Evolutionary conservation across 2,797 vertebrate species (phyloP).

Genomic region (Microcaecilia unicolor): DNA sequence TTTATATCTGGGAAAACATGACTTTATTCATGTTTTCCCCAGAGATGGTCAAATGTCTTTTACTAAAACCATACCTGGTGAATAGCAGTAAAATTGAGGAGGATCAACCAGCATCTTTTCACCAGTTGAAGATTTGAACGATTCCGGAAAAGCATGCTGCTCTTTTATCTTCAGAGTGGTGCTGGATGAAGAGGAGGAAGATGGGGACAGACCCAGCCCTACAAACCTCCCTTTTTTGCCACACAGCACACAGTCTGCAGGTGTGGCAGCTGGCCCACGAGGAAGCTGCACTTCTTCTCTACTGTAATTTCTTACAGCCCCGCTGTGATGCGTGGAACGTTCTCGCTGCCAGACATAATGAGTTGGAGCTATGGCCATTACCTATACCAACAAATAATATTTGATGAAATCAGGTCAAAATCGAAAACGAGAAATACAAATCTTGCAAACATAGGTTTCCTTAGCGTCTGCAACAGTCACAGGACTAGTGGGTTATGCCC

Average conservation of each 20-base stretch:
- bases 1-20: too few relatives aligned
- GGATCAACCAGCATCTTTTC: slow-evolving; percentile 17
- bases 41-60: too few relatives aligned
- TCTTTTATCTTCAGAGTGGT: slow-evolving; percentile 28
- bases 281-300: slow-evolving; percentile 38
- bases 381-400: slow-evolving; percentile 60
- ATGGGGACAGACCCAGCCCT: slow-evolving; percentile 33
- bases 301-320: slow-evolving; percentile 68
- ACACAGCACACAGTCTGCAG: slow-evolving; percentile 53
- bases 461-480: too few relatives aligned
- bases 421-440: too few relatives aligned
- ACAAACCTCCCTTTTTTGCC: slow-evolving; percentile 42
- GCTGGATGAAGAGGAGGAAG: slow-evolving; percentile 45
- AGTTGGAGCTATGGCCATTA: slow-evolving; percentile 84
- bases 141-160: slow-evolving; percentile 17
- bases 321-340: slow-evolving; percentile 73
- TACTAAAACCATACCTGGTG: slow-evolving; percentile 43
- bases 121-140: slow-evolving; percentile 5
- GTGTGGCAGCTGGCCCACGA: slow-evolving; percentile 67
- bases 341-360: slow-evolving; percentile 82
- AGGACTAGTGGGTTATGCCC: too few relatives aligned
- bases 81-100: slow-evolving; percentile 14
- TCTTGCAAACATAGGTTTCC: too few relatives aligned
- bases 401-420: too few relatives aligned
- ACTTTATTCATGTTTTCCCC: too few relatives aligned